These are phyloP conservation scores for Apistogramma diplotaenia DNA, from an alignment of 2,113 vertebrate species.

Conservation along the genomic window DNA sequence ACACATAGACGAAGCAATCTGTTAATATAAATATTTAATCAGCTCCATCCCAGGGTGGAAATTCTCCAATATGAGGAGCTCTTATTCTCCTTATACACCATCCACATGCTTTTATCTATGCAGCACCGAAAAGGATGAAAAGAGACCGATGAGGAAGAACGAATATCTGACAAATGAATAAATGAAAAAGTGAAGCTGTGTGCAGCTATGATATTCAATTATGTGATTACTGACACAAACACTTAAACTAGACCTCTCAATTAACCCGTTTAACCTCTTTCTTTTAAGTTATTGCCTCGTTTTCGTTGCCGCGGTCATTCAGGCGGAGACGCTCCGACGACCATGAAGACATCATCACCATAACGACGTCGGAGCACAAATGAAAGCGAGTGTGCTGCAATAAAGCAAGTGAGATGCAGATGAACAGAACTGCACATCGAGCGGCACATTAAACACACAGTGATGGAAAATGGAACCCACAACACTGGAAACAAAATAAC, in stretches of 20 bases:
- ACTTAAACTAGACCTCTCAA: constrained; percentile 16
- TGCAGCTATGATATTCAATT: not conserved
- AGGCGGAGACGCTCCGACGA: not conserved
- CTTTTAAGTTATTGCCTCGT: not conserved
- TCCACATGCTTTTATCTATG: not conserved
- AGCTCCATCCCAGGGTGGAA: not conserved
- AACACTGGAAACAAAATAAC: not conserved
- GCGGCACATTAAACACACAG: not conserved
- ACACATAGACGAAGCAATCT: not conserved
- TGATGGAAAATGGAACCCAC: not conserved
- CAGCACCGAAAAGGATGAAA: not conserved
- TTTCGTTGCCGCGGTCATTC: not conserved
- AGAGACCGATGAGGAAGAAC: rapidly evolving
- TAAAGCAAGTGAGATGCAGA: not conserved
- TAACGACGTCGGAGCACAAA: not conserved
- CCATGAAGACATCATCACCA: not conserved
- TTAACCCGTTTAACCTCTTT: not conserved
- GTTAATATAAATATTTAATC: not conserved
- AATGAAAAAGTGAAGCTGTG: not conserved
- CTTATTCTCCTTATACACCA: not conserved
- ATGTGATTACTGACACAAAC: not conserved
- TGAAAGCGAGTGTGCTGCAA: not conserved
- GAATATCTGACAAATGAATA: not conserved
- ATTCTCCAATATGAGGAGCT: not conserved
- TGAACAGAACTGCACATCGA: not conserved